These are phyloP conservation scores for Caenorhabditis auriculariae DNA, from an alignment of 2,888 invertebrate genomes.

Conservation along the genomic window DNA sequence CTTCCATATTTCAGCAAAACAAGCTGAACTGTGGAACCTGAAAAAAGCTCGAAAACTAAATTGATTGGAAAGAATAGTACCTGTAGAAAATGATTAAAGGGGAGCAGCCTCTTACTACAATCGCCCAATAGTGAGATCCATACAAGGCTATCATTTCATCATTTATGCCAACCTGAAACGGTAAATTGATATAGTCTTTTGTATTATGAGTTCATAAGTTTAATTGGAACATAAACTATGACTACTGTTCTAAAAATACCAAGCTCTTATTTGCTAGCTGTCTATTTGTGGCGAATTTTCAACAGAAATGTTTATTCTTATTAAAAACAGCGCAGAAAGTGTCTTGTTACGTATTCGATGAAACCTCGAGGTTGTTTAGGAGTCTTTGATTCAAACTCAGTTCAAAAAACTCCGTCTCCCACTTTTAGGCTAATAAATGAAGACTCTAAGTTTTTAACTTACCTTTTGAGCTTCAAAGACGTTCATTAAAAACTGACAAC, in stretches of 20 bases:
- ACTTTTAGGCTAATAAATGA: too few species aligned
- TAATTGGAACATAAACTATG: too few species aligned
- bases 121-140: constrained; percentile 72
- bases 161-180: constrained; percentile 36
- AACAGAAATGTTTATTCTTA: too few species aligned
- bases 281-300: too few species aligned
- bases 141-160: constrained; percentile 66
- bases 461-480: constrained; percentile 73
- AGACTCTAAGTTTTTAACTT: too few species aligned
- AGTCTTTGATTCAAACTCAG: too few species aligned
- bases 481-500: constrained; percentile 74
- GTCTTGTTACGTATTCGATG: background rate
- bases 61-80: constrained; percentile 44
- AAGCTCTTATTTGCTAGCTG: too few species aligned
- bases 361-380: background rate
- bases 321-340: too few species aligned
- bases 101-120: constrained; percentile 71
- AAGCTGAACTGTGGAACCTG: constrained; percentile 70
- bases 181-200: background rate
- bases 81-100: constrained; percentile 72
- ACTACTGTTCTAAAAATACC: too few species aligned
- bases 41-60: constrained; percentile 1
- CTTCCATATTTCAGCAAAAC: constrained; percentile 69
- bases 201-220: too few species aligned
- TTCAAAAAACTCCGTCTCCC: too few species aligned